Evolutionary conservation across 2,888 invertebrate genomes (phyloP).

Genomic region (Drosophila robusta): DNA sequence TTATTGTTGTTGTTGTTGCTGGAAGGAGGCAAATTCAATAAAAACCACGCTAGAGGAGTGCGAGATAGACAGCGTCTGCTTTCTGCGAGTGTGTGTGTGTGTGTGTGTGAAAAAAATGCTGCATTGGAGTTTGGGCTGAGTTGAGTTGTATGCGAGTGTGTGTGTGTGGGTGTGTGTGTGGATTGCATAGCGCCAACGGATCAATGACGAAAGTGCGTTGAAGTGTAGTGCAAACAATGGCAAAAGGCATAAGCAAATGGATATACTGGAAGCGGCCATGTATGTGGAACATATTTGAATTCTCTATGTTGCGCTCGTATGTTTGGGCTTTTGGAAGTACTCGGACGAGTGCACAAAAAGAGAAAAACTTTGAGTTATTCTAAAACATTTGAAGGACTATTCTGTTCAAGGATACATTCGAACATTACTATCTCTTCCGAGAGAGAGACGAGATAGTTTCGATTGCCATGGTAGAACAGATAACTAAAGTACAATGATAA

Average conservation of each 20-base stretch:
- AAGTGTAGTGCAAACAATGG: constrained; percentile 80
- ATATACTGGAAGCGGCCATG: constrained; percentile 19
- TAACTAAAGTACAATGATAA: too few species aligned
- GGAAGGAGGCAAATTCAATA: constrained; percentile 58
- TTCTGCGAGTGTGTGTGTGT: not conserved
- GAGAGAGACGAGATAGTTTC: too few species aligned
- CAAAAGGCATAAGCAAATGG: constrained; percentile 73
- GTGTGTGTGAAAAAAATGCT: constrained; percentile 47
- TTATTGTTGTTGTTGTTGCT: constrained; percentile 5
- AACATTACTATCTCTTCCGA: not conserved
- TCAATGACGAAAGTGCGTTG: constrained; percentile 81
- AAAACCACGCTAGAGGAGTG: constrained; percentile 46
- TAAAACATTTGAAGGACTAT: constrained; percentile 7
- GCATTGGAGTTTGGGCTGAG: constrained; percentile 46
- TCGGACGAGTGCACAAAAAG: constrained; percentile 17
- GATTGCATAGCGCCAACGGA: constrained; percentile 45
- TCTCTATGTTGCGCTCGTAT: constrained; percentile 7
- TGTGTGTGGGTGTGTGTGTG: constrained; percentile 17
- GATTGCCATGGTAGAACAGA: too few species aligned
- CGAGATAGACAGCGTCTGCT: constrained; percentile 46
- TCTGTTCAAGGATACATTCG: not conserved
- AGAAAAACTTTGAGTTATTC: constrained; percentile 10
- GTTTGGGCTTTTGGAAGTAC: constrained; percentile 1
- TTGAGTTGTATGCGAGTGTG: constrained; percentile 7
- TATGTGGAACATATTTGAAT: constrained; percentile 56